Conservation (phyloP, 2,888 invertebrate species). For the Drosophila imparisetae region DNA sequence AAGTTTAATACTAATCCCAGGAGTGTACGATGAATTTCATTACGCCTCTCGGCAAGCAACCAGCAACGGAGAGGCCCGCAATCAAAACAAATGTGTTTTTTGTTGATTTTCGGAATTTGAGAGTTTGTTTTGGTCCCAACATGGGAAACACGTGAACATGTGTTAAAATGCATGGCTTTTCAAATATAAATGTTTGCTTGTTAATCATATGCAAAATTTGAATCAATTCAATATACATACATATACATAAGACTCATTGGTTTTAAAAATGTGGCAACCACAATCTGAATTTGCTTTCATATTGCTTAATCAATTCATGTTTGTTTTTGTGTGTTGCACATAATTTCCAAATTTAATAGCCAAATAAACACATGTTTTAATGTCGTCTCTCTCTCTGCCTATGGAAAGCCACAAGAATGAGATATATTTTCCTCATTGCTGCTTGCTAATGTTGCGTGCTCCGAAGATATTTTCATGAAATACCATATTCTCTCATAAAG, state of each 20-base stretch:
- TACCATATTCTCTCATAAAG: slow-evolving; percentile 17
- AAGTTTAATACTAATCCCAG: slow-evolving; percentile 53
- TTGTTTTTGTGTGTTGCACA: slow-evolving; percentile 19
- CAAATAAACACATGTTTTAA: slow-evolving; percentile 5
- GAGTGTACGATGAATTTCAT: slow-evolving; percentile 61
- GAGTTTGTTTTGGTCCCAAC: slow-evolving; percentile 4
- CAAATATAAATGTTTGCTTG: slow-evolving; percentile 1
- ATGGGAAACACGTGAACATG: not conserved
- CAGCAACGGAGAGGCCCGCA: slow-evolving; percentile 34
- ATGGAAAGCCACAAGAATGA: not conserved
- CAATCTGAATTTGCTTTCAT: not conserved
- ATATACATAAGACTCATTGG: not conserved
- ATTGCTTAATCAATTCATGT: slow-evolving; percentile 9
- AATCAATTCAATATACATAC: not conserved
- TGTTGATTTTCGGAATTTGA: slow-evolving; percentile 15
- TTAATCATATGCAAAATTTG: not conserved
- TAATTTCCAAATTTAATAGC: slow-evolving; percentile 16
- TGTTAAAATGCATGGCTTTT: not conserved
- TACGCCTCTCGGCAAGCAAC: slow-evolving; percentile 38
- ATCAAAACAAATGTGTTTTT: slow-evolving; percentile 38
- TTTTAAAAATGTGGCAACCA: not conserved
- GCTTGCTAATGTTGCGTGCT: not conserved
- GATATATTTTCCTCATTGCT: not conserved
- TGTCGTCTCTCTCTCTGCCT: not conserved
- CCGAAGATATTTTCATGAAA: slow-evolving; percentile 4